Conservation (phyloP, 2,888 invertebrate species). For the Thera britannica region DNA sequence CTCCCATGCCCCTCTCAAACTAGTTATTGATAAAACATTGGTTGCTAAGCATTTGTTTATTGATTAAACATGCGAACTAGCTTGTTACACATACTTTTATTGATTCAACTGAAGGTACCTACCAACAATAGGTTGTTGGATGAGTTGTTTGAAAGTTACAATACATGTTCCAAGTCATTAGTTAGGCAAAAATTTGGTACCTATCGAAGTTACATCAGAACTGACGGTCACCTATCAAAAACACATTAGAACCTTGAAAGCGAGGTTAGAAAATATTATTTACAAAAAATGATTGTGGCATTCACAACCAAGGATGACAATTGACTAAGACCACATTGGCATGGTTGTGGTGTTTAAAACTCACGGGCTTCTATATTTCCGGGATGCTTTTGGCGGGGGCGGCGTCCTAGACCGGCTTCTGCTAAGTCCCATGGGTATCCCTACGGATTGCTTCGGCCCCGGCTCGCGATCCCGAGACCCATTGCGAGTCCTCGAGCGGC, state of each 20-base stretch:
- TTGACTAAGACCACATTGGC: neutral
- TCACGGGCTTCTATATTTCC: conserved; percentile 82
- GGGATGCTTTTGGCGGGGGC: conserved; percentile 78
- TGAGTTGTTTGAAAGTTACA: too few relatives aligned
- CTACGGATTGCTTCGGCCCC: conserved; percentile 65
- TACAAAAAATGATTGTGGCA: conserved; percentile 32
- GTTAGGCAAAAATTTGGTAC: neutral
- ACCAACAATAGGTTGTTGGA: neutral
- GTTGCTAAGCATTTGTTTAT: conserved; percentile 33
- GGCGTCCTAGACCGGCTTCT: conserved; percentile 82
- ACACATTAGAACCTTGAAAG: conserved; percentile 60
- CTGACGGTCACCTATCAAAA: conserved; percentile 58
- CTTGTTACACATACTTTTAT: neutral
- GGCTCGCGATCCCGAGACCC: conserved; percentile 80
- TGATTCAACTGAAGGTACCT: conserved; percentile 8
- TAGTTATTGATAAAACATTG: conserved; percentile 27
- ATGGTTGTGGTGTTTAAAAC: conserved; percentile 36
- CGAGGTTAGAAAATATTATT: conserved; percentile 67
- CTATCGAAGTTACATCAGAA: too few relatives aligned
- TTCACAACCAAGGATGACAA: neutral
- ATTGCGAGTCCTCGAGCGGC: conserved; percentile 80
- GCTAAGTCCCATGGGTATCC: conserved; percentile 78
- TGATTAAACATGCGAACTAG: conserved; percentile 11
- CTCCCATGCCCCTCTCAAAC: conserved; percentile 6
- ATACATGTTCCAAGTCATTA: neutral